Conservation (phyloP, 1,140 invertebrate genomes). For the Neodiprion virginianus region DNA sequence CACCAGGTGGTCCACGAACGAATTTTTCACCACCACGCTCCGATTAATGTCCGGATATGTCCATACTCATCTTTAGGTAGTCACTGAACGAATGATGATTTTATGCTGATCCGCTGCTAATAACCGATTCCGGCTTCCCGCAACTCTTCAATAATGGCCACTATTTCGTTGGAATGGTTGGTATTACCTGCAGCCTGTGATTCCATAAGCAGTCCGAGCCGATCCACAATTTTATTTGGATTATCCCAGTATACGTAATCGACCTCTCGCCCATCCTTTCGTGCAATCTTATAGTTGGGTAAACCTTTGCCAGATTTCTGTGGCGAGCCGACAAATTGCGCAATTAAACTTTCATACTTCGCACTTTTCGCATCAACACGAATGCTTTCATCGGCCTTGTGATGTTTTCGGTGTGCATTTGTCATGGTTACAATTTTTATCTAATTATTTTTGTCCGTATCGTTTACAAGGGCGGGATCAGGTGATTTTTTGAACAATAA, state of each 20-base stretch:
- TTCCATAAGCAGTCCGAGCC: too few relatives aligned
- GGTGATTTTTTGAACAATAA: not conserved
- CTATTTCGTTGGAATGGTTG: too few relatives aligned
- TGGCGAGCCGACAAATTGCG: not conserved
- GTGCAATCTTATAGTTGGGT: not conserved
- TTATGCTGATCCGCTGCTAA: not conserved
- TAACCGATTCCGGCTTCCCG: not conserved
- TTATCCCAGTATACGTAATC: conserved; percentile 48
- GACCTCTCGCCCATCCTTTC: not conserved
- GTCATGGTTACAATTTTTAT: not conserved
- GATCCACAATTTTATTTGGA: conserved; percentile 47
- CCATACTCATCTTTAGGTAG: conserved; percentile 17
- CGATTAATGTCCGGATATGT: conserved; percentile 26
- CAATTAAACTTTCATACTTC: not conserved
- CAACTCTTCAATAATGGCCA: too few relatives aligned
- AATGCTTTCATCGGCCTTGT: not conserved
- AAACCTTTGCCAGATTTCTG: not conserved
- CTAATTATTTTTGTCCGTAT: not conserved
- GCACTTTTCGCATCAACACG: not conserved
- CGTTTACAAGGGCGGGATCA: not conserved
- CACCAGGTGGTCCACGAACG: conserved; percentile 17
- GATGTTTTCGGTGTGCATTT: not conserved
- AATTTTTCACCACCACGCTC: not conserved
- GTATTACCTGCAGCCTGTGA: too few relatives aligned
- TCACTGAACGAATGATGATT: not conserved